Base-by-base conservation (phyloP, 2,888 invertebrate genomes). In the Drosophila formosana region DNA sequence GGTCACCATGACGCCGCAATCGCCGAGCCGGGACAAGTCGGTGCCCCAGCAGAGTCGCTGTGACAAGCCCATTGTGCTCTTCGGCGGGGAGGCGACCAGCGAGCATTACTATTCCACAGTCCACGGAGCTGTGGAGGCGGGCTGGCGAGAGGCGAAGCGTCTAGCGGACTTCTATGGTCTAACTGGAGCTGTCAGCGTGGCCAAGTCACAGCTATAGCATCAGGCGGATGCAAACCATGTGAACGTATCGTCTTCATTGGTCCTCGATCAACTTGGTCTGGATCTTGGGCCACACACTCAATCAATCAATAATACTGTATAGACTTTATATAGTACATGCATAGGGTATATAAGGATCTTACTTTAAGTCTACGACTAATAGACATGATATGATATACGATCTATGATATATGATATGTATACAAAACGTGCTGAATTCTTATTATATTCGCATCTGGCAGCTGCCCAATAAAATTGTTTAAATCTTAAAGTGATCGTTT, bases 51-150 rank as follows among this genome's bases (percentile, higher is more conserved):
- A 90, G 71, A 90, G 82, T 55, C 90, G 90, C 73, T 91, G 90
- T 62, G 90, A 91, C 69, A 93, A 93, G 64, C 94, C 95, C 58
- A 93, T 94, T 0, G 93, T 95, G 2, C 94, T 95, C 66, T 95
- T 96, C 82, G 95, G 95, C 4, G 96, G 96, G 0, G 96, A 96
- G 90, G 96, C 95, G 0, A 95, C 95, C 0, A 95, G 95, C 8
- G 94, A 94, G 58, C 94, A 94, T 79, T 94, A 94, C 81, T 96
- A 94, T 85, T 94, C 94, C 0, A 94, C 95, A 0, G 96, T 95
- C 0, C 96, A 96, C 84, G 96, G 96, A 0, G 96, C 96, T 0
- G 92, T 96, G 0, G 96, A 96, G 84, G 94, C 95, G 3, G 96
- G 96, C 0, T 94, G 94, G 89, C 93, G 96, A 41, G 96, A 96